These are phyloP conservation scores for Temnopleurus reevesii DNA, from an alignment of 53 echinoderm and acorn worm genomes.

Conservation along the genomic window DNA sequence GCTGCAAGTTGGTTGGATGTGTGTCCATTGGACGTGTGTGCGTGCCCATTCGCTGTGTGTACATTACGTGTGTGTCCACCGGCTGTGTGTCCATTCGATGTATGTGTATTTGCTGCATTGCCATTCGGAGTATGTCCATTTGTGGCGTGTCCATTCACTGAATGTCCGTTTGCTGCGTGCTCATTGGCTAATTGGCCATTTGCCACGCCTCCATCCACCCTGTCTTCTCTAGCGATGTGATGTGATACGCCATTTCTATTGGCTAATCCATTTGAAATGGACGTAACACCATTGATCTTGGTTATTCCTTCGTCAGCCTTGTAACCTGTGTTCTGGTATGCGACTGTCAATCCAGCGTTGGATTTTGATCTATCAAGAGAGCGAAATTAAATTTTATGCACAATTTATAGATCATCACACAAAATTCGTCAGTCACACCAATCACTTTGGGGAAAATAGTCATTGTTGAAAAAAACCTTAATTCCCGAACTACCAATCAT, in stretches of 20 bases:
- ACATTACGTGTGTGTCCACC: not conserved
- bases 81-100: not conserved
- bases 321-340: conserved; percentile 44
- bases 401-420: too few species aligned
- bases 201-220: not conserved
- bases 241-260: not conserved
- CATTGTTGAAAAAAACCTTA: too few species aligned
- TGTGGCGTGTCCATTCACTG: not conserved
- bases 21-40: not conserved
- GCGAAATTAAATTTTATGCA: too few species aligned
- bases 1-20: not conserved
- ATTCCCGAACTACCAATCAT: too few species aligned
- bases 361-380: conserved; percentile 12
- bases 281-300: conserved; percentile 8
- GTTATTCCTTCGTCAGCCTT: not conserved
- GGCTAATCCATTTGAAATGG: conserved; percentile 1
- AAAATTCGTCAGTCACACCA: too few species aligned
- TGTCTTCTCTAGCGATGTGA: not conserved
- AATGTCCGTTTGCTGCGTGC: not conserved
- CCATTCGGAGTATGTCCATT: not conserved
- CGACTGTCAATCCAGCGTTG: conserved; percentile 9
- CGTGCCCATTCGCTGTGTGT: not conserved
- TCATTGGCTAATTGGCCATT: conserved; percentile 17
- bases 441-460: too few species aligned
- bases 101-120: not conserved